phyloP scores from a whole-genome alignment of 2,888 invertebrate species.

The Tholera decimalis region DNA sequence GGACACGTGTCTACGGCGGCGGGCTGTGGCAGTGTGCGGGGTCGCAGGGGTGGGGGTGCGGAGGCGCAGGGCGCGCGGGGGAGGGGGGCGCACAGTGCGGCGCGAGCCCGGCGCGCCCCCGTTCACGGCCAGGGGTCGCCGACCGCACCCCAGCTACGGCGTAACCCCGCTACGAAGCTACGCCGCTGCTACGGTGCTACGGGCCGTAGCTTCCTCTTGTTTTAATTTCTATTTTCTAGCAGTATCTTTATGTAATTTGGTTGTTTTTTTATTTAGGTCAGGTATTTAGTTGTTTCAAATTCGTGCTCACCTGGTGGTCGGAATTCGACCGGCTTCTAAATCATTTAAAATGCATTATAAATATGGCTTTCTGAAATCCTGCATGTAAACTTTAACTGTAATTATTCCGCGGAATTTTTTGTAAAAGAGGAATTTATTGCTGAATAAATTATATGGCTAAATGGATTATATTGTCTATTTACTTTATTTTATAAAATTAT shows the following conservation, averaged over 20 bases:
- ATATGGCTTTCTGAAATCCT: too few relatives aligned
- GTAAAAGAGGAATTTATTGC: too few relatives aligned
- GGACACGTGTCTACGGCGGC: conserved; percentile 77
- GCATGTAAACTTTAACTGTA: too few relatives aligned
- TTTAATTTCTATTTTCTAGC: conserved; percentile 71
- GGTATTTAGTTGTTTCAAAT: conserved; percentile 52
- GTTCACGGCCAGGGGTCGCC: conserved; percentile 91
- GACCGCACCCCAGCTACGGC: conserved; percentile 89
- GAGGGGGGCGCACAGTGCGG: conserved; percentile 67
- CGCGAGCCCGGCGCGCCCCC: conserved; percentile 84
- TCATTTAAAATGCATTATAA: too few relatives aligned
- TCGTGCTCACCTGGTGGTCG: too few relatives aligned
- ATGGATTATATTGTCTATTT: too few relatives aligned
- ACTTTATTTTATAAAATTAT: too few relatives aligned
- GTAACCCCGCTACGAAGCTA: conserved; percentile 86
- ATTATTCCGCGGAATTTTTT: too few relatives aligned
- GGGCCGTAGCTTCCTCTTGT: conserved; percentile 87
- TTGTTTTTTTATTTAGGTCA: conserved; percentile 85
- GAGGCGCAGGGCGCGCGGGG: conserved; percentile 34
- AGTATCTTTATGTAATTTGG: conserved; percentile 64
- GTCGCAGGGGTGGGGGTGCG: conserved; percentile 49
- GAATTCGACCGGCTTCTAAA: too few relatives aligned
- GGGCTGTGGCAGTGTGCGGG: conserved; percentile 57
- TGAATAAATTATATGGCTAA: too few relatives aligned
- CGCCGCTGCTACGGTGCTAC: conserved; percentile 80